Percentiles rank a stretch among this genome's conserved stretches.
These are phyloP conservation scores for Ennomos fuscantarius DNA, from an alignment of 2,888 invertebrate genomes.

Conservation along the genomic window DNA sequence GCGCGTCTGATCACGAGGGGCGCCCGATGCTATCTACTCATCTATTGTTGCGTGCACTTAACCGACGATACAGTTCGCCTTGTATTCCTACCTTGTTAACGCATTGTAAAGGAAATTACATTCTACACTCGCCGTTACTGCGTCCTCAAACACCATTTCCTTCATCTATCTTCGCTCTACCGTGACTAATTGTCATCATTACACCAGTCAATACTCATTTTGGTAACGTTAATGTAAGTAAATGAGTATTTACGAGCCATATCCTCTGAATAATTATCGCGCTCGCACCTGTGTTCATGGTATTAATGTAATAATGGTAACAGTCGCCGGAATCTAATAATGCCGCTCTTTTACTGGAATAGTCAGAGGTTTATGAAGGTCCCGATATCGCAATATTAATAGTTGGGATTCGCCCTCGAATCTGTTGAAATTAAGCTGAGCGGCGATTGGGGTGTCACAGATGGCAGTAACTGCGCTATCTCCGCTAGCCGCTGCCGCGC, in stretches of 20 bases:
- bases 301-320: conserved; percentile 32
- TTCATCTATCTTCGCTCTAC: conserved; percentile 76
- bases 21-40: conserved; percentile 77
- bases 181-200: conserved; percentile 76
- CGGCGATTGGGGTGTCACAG: conserved; percentile 78
- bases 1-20: conserved; percentile 56
- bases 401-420: conserved; percentile 71
- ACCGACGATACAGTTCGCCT: conserved; percentile 71
- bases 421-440: conserved; percentile 76
- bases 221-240: conserved; percentile 37
- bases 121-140: conserved; percentile 74
- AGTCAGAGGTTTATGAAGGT: conserved; percentile 43
- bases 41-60: conserved; percentile 81
- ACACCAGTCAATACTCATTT: conserved; percentile 64
- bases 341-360: conserved; percentile 30
- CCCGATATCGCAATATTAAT: conserved; percentile 68
- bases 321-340: conserved; percentile 32
- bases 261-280: conserved; percentile 33
- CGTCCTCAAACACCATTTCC: conserved; percentile 71
- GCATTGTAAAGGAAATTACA: conserved; percentile 83
- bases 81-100: conserved; percentile 79
- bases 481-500: conserved; percentile 55
- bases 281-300: conserved; percentile 36
- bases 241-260: conserved; percentile 35
- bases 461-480: conserved; percentile 76